These are phyloP conservation scores for Mormyrus iriodes DNA, from an alignment of 2,113 vertebrate genomes.

Conservation along the genomic window DNA sequence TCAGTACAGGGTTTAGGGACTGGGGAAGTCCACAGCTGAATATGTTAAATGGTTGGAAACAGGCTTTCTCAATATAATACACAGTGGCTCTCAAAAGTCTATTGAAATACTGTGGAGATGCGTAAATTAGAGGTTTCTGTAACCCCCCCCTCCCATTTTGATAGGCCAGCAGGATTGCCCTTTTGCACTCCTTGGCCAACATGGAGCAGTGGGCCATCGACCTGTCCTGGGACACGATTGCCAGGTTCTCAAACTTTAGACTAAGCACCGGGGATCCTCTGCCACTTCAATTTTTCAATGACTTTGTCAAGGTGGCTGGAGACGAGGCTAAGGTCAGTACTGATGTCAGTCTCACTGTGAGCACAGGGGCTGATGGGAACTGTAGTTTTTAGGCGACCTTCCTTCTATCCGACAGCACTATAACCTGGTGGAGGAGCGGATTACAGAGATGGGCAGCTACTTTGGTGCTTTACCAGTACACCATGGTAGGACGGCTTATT, in stretches of 20 bases:
- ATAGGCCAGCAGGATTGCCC: constrained; percentile 53
- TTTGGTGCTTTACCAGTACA: constrained; percentile 56
- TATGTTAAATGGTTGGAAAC: background rate
- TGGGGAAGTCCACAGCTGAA: background rate
- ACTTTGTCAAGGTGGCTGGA: constrained; percentile 58
- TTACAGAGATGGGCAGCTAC: constrained; percentile 47
- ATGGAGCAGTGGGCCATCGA: constrained; percentile 61
- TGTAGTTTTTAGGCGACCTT: background rate
- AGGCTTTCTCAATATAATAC: background rate
- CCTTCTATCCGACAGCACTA: constrained; percentile 44
- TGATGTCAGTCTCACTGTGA: background rate
- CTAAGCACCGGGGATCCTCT: constrained; percentile 39
- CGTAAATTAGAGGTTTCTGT: background rate
- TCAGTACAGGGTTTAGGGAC: background rate
- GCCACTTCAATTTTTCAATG: constrained; percentile 50
- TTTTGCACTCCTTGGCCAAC: constrained; percentile 56
- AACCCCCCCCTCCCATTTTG: background rate
- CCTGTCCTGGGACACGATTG: constrained; percentile 56
- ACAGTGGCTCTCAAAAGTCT: background rate
- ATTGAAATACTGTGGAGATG: background rate
- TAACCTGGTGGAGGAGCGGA: constrained; percentile 46
- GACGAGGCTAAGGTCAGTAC: constrained; percentile 54
- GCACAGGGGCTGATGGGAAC: background rate
- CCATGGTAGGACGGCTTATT: constrained; percentile 40
- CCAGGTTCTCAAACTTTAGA: constrained; percentile 44